These are phyloP conservation scores for Notarius lentiginosus DNA, from an alignment of 2,113 vertebrate genomes.

Conservation along the genomic window DNA sequence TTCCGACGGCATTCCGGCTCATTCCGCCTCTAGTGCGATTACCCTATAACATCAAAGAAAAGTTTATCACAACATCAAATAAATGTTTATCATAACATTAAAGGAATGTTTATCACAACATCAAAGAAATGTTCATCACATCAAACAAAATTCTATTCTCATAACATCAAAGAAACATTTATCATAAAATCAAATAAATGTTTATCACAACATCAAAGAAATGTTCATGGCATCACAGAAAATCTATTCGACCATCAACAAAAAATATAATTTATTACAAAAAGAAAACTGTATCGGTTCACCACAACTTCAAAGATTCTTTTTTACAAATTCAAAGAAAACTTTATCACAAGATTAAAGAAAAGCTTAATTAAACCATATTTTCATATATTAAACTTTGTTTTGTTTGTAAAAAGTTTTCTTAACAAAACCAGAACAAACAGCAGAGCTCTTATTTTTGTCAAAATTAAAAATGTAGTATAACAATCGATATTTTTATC, in stretches of 20 bases:
- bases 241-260: neutral
- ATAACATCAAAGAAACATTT: neutral
- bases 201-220: neutral
- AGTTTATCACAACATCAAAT: neutral
- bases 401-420: neutral
- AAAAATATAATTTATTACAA: neutral
- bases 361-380: neutral
- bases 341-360: neutral
- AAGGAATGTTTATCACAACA: neutral
- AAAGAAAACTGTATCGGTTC: neutral
- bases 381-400: neutral
- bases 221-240: neutral
- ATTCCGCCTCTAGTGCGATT: constrained; percentile 85
- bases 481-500: neutral
- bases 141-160: no score
- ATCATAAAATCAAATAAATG: neutral
- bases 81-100: neutral
- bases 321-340: neutral
- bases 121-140: neutral
- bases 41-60: constrained; percentile 71
- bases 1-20: no score
- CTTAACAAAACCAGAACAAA: neutral
- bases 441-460: neutral
- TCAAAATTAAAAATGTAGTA: neutral
- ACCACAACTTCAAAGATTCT: neutral